Base-by-base conservation (phyloP, 1,140 invertebrate species). In the Latrodectus geometricus region DNA sequence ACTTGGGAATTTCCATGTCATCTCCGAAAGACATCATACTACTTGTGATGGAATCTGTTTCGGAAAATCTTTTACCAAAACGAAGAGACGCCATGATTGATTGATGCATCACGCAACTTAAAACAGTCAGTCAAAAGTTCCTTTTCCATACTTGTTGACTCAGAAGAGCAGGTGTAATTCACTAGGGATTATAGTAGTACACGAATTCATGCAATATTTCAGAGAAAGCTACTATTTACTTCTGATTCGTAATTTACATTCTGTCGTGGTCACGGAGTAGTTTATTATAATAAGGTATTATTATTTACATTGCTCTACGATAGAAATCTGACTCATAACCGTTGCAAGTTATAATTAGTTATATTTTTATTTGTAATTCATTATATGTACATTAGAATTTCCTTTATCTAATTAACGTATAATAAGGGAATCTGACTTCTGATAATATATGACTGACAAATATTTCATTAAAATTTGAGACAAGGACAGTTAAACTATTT, bases 1-100 rank as follows among this genome's bases (percentile, higher is more conserved):
- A 84, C 21, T 23, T 54, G 20, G 81, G 81, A 15, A 84, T 35
- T 23, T 75, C 70, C 17, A 66, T 52, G 50, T 84, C 81, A 17
- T 76, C 81, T 50, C 73, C 81, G 11, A 84, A 20, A 23, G 81
- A 84, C 81, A 84, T 75, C 81, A 84, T 84, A 35, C 72, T 75
- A 56, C 81, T 84, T 9, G 81, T 84, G 35, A 84, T 84, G 9
- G 81, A 84, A 75, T 84, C 81, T 12, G 81, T 50, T 66, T 84
- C 81, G 17, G 70, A 74, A 8, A 15, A 65, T 76, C 69, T 75
- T 84, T 72, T 84, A 65, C 72, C 12, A 61, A 66, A 80, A 5
- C 79, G 21, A 23, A 52, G 11, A 23, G 56, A 20, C 66, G 68
- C 79, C 79, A 82, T 82, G 14, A 54, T 48, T 11, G 52, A 50